Percentiles rank a stretch among this genome's conserved stretches.
Evolutionary conservation across 2,113 vertebrate genomes (phyloP).

Genomic region (Malurus cyaneus): DNA sequence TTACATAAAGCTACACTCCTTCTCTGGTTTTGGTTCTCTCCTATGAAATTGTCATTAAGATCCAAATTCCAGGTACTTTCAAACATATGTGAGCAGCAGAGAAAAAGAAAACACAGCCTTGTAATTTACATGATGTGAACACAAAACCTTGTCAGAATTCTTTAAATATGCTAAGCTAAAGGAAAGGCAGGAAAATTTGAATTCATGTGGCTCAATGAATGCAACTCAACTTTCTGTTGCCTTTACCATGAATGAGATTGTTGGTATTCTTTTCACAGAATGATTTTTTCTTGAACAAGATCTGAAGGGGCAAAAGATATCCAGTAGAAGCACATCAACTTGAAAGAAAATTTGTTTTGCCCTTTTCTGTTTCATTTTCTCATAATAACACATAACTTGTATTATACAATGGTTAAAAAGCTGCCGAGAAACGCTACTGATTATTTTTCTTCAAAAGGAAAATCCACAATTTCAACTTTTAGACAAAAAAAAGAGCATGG

Average conservation of each 20-base stretch:
- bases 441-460: background rate
- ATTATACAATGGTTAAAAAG: background rate
- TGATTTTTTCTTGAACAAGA: background rate
- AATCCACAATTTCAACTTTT: background rate
- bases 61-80: background rate
- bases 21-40: background rate
- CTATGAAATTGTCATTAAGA: background rate
- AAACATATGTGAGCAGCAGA: background rate
- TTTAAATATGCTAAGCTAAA: background rate
- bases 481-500: background rate
- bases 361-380: background rate
- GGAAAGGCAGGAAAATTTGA: background rate
- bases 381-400: background rate
- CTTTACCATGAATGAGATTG: background rate
- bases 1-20: background rate
- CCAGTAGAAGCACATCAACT: background rate
- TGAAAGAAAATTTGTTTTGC: background rate
- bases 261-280: background rate
- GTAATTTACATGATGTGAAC: background rate
- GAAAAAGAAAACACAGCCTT: background rate
- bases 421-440: background rate
- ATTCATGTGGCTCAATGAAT: background rate
- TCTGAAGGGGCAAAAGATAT: background rate
- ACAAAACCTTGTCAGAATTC: background rate
- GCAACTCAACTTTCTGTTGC: background rate